A percentile compares a stretch with the other conserved stretches of the same genome.
Evolutionary conservation across 1,140 invertebrate species (phyloP).

Genomic region (Cherax destructor): DNA sequence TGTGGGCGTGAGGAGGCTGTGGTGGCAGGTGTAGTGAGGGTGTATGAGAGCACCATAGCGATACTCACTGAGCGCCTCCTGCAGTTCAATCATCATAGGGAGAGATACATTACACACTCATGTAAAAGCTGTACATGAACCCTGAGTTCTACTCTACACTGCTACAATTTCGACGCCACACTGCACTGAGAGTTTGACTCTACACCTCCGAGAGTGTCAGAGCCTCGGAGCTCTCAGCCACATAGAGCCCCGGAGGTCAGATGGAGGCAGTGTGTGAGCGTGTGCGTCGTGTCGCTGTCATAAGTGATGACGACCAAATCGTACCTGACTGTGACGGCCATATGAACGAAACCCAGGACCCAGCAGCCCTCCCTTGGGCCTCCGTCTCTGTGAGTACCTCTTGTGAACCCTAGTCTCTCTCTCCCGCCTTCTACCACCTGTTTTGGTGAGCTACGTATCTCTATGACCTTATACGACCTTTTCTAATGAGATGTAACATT

Average conservation of each 20-base stretch:
- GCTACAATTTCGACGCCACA: too few relatives aligned
- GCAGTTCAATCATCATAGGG: not conserved
- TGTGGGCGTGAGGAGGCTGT: too few relatives aligned
- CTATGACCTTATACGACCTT: too few relatives aligned
- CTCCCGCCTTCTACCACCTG: not conserved
- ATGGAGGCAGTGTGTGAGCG: slow-evolving; percentile 61
- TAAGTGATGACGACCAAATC: slow-evolving; percentile 64
- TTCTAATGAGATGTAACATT: too few relatives aligned
- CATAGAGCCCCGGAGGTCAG: not conserved
- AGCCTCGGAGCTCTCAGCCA: not conserved
- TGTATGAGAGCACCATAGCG: not conserved
- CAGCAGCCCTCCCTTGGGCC: not conserved
- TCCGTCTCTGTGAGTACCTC: slow-evolving; percentile 26
- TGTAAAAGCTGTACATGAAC: too few relatives aligned
- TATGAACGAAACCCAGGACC: slow-evolving; percentile 48
- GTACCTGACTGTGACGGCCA: slow-evolving; percentile 57
- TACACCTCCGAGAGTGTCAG: not conserved
- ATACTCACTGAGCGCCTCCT: not conserved
- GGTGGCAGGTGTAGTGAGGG: not conserved
- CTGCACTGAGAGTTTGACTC: too few relatives aligned
- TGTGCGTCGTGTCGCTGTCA: slow-evolving; percentile 61
- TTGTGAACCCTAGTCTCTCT: not conserved
- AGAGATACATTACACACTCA: not conserved
- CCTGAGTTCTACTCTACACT: too few relatives aligned
- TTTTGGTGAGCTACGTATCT: not conserved